Conservation (phyloP, 2,113 vertebrate species). For the Eudyptes chrysolophus region DNA sequence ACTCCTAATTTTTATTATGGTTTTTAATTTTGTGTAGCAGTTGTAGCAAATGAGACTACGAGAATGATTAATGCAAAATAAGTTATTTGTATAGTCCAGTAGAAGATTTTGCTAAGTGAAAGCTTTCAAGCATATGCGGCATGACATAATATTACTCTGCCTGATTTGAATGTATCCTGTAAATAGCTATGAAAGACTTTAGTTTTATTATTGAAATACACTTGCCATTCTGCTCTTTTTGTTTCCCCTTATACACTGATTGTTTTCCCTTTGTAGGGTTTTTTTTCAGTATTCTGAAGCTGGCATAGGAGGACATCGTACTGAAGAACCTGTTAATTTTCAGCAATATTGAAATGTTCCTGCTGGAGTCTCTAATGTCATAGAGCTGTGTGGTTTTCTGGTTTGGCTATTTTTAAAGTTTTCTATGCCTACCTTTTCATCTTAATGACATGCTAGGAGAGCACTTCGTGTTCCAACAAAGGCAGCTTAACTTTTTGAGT, state of each 20-base stretch:
- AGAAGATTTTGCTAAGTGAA: not conserved
- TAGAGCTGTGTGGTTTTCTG: not conserved
- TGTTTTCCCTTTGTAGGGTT: not conserved
- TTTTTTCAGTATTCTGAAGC: not conserved
- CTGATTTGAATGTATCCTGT: not conserved
- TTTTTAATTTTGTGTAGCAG: not conserved
- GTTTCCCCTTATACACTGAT: not conserved
- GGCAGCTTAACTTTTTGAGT: not conserved
- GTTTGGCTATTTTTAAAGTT: not conserved
- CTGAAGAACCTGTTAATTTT: not conserved
- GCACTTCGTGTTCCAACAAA: not conserved
- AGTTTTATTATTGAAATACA: not conserved
- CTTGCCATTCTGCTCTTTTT: not conserved
- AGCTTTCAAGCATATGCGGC: not conserved
- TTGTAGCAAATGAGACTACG: accelerated
- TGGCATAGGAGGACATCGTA: not conserved
- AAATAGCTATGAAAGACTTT: not conserved
- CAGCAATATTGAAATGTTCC: not conserved
- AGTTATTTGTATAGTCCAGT: accelerated
- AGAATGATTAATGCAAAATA: not conserved
- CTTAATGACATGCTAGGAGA: not conserved
- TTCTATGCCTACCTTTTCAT: not conserved
- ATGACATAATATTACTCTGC: not conserved
- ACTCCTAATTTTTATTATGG: not conserved
- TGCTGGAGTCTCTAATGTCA: not conserved